Conservation (phyloP, 1,140 invertebrate species). For the Drosophila sechellia region DNA sequence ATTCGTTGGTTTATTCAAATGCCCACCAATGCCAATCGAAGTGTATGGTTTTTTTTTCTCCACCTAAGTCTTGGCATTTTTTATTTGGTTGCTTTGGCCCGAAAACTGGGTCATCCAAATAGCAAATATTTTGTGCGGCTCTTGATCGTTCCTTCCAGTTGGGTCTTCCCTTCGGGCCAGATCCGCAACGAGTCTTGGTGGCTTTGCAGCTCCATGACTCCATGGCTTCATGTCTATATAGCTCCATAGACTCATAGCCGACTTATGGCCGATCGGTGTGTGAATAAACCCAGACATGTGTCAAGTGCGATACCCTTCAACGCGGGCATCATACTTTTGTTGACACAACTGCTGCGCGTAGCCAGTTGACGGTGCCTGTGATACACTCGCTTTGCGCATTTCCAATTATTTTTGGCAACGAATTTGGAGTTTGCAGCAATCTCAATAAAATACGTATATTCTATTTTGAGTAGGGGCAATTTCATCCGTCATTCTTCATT, state of each 20-base stretch:
- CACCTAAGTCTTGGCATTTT: conserved; percentile 1
- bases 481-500: conserved; percentile 42
- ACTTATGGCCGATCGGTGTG: conserved; percentile 1
- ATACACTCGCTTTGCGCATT: conserved; percentile 5
- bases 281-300: conserved; percentile 28
- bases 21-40: conserved; percentile 44
- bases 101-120: conserved; percentile 39
- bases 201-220: background rate
- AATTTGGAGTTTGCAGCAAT: too few species aligned
- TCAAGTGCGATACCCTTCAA: conserved; percentile 66
- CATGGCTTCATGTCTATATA: too few species aligned
- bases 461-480: background rate
- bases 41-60: conserved; percentile 12
- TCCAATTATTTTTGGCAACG: conserved; percentile 6
- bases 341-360: conserved; percentile 59
- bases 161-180: conserved; percentile 24
- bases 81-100: conserved; percentile 7
- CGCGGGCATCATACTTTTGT: conserved; percentile 42
- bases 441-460: too few species aligned
- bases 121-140: conserved; percentile 26
- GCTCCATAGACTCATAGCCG: background rate
- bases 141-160: background rate
- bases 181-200: conserved; percentile 13
- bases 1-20: conserved; percentile 14
- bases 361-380: conserved; percentile 20